A percentile compares a stretch with the other conserved stretches of the same genome.
Conservation (phyloP, 2,113 vertebrate species). For the Uropsilus gracilis region DNA sequence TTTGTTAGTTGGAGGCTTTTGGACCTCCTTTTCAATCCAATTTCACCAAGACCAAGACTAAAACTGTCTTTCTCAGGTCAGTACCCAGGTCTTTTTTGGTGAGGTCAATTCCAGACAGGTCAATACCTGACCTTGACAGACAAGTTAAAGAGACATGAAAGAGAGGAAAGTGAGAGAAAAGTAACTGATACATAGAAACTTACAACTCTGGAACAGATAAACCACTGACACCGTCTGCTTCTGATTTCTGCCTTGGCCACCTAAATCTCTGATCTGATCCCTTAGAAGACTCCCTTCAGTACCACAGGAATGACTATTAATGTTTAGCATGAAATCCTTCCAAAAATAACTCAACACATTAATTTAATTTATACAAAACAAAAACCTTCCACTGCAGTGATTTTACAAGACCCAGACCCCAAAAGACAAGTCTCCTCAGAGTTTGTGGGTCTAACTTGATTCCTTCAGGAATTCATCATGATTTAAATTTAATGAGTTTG, state of each 20-base stretch:
- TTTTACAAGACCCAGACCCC: neutral
- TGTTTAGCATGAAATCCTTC: neutral
- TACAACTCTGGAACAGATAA: neutral
- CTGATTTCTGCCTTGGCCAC: neutral
- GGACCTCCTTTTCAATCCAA: too few species aligned
- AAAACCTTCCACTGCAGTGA: neutral
- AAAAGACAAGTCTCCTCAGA: neutral
- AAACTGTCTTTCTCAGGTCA: neutral
- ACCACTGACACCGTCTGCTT: neutral
- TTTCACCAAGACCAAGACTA: neutral
- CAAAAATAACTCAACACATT: neutral
- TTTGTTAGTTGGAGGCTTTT: too few species aligned
- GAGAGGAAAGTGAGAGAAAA: neutral
- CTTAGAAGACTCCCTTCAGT: neutral
- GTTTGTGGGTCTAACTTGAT: neutral
- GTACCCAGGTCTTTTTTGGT: neutral
- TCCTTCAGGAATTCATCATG: neutral
- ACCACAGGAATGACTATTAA: neutral
- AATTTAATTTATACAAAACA: slow-evolving; percentile 1
- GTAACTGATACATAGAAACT: neutral
- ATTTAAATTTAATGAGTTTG: neutral
- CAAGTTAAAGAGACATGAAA: neutral
- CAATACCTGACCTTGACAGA: neutral
- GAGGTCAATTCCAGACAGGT: neutral
- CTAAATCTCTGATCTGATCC: neutral